These are phyloP conservation scores for Bembecia ichneumoniformis DNA, from an alignment of 2,888 invertebrate species.

Conservation along the genomic window DNA sequence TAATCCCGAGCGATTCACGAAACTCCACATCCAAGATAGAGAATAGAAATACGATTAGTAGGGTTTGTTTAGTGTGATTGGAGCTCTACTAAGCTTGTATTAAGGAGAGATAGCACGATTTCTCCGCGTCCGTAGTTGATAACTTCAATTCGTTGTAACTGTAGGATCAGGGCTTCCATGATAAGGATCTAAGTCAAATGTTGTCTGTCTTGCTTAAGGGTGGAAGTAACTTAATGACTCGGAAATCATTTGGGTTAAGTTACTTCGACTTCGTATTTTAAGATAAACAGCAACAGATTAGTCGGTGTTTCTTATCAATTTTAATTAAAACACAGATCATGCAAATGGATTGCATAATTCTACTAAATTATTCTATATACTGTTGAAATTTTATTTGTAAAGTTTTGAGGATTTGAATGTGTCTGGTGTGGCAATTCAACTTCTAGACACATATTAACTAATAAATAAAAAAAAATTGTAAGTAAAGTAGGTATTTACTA, in stretches of 20 bases:
- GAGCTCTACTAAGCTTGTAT: slow-evolving; percentile 58
- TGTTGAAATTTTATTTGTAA: no score
- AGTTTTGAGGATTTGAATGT: no score
- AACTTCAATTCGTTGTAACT: slow-evolving; percentile 59
- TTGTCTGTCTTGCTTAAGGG: slow-evolving; percentile 70
- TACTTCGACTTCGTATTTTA: slow-evolving; percentile 58
- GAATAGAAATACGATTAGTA: slow-evolving; percentile 65
- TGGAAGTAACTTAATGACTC: slow-evolving; percentile 65
- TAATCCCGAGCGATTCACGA: slow-evolving; percentile 51
- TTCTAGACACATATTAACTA: no score
- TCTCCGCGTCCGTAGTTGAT: slow-evolving; percentile 64
- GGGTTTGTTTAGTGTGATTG: slow-evolving; percentile 70
- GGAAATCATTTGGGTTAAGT: slow-evolving; percentile 70
- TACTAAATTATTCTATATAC: no score
- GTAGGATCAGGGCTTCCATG: slow-evolving; percentile 54
- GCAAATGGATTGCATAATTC: slow-evolving; percentile 14
- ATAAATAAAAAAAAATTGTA: no score
- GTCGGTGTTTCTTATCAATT: slow-evolving; percentile 44
- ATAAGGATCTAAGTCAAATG: slow-evolving; percentile 68
- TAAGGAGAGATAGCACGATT: slow-evolving; percentile 66
- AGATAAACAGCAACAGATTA: slow-evolving; percentile 67
- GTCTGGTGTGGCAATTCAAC: no score
- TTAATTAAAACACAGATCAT: slow-evolving; percentile 17
- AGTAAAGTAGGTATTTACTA: no score
- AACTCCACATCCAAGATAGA: slow-evolving; percentile 52